These are phyloP conservation scores for Helogale parvula DNA, from an alignment of 2,113 vertebrate species.

Conservation along the genomic window DNA sequence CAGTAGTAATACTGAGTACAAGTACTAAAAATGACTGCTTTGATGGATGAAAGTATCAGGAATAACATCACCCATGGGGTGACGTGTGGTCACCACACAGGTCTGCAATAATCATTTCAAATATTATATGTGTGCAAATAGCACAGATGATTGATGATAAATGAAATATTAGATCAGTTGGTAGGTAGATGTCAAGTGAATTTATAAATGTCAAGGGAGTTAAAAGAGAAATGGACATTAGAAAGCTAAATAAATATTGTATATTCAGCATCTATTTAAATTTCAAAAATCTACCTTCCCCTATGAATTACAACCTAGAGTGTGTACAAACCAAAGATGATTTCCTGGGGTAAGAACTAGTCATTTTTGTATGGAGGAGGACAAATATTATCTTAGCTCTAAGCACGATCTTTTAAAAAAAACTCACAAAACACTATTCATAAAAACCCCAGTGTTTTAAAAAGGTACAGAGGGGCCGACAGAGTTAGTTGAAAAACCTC, in stretches of 20 bases:
- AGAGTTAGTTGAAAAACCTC: conserved; percentile 76
- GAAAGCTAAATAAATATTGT: conserved; percentile 63
- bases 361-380: background rate
- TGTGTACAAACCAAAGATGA: conserved; percentile 62
- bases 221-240: background rate
- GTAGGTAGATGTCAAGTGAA: background rate
- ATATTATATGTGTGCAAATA: background rate
- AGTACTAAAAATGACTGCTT: background rate
- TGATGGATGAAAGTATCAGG: conserved; percentile 13
- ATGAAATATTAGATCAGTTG: background rate
- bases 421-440: conserved; percentile 65
- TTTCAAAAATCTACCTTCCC: conserved; percentile 70
- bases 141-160: background rate
- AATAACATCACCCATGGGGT: background rate
- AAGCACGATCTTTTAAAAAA: conserved; percentile 70
- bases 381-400: conserved; percentile 65
- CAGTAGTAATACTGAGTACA: background rate
- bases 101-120: background rate
- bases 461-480: conserved; percentile 52
- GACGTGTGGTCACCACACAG: background rate
- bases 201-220: background rate
- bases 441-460: conserved; percentile 53
- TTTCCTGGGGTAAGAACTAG: conserved; percentile 67
- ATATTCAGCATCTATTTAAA: conserved; percentile 66
- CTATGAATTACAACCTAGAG: conserved; percentile 65